phyloP scores from a whole-genome alignment of 2,113 vertebrate species.

The Diphyllodes magnificus region DNA sequence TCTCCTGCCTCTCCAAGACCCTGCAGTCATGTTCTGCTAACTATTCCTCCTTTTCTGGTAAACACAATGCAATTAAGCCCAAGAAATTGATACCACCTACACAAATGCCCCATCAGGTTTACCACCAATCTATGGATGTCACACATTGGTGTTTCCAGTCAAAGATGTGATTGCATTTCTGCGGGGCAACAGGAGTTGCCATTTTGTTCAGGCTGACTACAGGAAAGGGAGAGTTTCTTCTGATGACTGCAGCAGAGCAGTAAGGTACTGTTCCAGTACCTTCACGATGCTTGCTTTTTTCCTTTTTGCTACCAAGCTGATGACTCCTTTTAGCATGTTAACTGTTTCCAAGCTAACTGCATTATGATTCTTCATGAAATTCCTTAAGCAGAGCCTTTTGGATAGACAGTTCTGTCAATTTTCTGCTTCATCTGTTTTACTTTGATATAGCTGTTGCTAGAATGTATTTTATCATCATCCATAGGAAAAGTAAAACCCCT shows the following conservation, averaged over 20 bases:
- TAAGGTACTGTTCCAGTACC: not conserved
- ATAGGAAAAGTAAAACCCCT: not conserved
- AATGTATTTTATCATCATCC: not conserved
- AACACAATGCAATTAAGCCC: constrained; percentile 19
- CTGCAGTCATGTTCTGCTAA: not conserved
- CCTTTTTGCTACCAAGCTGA: not conserved
- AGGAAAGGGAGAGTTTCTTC: not conserved
- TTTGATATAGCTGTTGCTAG: not conserved
- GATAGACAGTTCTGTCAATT: not conserved
- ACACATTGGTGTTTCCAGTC: not conserved
- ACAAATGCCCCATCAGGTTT: constrained; percentile 20
- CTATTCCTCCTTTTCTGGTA: not conserved
- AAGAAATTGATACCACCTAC: not conserved
- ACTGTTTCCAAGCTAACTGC: not conserved
- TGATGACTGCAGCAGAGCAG: not conserved
- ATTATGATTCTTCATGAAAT: not conserved
- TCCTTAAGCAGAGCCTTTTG: not conserved
- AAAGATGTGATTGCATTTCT: not conserved
- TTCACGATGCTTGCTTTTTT: not conserved
- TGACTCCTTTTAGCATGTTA: not conserved
- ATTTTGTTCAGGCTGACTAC: not conserved
- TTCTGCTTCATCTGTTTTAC: not conserved
- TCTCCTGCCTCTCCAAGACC: not conserved
- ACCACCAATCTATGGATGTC: not conserved
- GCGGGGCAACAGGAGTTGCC: not conserved